Evolutionary conservation across 2,797 vertebrate genomes (phyloP).

Genomic region (Heterohyrax brucei): DNA sequence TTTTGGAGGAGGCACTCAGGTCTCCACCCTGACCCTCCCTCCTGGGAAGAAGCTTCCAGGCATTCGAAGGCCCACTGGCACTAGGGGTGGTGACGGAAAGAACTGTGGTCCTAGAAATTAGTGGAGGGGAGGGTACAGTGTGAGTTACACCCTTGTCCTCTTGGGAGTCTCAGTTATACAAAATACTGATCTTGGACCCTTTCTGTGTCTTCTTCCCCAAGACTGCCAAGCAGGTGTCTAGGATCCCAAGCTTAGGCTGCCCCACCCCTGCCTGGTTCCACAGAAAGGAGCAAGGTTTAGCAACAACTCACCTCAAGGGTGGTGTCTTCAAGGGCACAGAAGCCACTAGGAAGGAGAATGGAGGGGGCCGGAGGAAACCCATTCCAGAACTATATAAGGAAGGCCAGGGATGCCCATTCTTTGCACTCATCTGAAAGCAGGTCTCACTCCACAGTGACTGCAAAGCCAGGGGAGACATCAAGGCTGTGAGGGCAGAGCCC

Average conservation of each 20-base stretch:
- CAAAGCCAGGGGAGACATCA: background rate
- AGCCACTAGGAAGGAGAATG: conserved; percentile 15
- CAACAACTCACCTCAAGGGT: too few relatives aligned
- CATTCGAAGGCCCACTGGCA: too few relatives aligned
- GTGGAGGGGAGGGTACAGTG: background rate
- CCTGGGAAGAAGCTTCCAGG: background rate
- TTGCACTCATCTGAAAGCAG: conserved; percentile 84
- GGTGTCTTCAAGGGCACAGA: too few relatives aligned
- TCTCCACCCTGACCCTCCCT: background rate
- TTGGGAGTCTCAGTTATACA: background rate
- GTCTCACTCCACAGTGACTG: conserved; percentile 58
- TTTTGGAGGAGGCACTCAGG: background rate
- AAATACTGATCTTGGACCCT: conserved; percentile 61
- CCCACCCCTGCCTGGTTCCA: too few relatives aligned
- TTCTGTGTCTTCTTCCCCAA: background rate
- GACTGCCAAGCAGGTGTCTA: too few relatives aligned
- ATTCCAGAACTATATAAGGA: conserved; percentile 85
- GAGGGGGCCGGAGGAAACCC: background rate
- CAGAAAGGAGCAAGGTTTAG: too few relatives aligned
- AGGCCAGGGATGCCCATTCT: background rate
- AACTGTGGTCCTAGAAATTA: conserved; percentile 25
- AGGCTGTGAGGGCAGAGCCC: too few relatives aligned
- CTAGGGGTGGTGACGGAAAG: background rate
- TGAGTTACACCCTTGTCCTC: background rate
- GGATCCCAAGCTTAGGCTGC: too few relatives aligned